A percentile compares a stretch with the other conserved stretches of the same genome.
Evolutionary conservation across 2,113 vertebrate species (phyloP).

Genomic region (Salvator merianae): DNA sequence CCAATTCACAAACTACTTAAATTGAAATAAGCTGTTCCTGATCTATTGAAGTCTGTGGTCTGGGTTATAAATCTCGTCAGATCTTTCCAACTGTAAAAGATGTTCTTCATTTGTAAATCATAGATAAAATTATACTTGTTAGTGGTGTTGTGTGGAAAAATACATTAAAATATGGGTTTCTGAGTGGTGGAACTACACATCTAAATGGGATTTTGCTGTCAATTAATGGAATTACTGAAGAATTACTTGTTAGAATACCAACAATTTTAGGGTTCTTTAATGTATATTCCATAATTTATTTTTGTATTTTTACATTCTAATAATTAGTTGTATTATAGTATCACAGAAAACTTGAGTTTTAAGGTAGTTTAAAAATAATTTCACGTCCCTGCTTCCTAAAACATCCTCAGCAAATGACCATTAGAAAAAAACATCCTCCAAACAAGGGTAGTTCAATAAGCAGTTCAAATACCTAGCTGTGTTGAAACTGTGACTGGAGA

Average conservation of each 20-base stretch:
- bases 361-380: no score
- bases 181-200: neutral
- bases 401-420: no score
- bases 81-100: neutral
- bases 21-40: conserved; percentile 18
- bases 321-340: neutral
- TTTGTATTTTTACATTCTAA: neutral
- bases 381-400: no score
- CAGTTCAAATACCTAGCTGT: no score
- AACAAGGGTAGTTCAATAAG: no score
- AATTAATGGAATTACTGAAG: neutral
- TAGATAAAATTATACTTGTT: neutral
- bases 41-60: neutral
- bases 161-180: neutral
- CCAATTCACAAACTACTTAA: neutral
- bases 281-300: no score
- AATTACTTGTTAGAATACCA: neutral
- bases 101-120: conserved; percentile 10
- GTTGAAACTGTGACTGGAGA: no score
- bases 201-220: neutral
- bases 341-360: neutral
- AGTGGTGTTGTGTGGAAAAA: neutral
- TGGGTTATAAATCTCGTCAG: neutral
- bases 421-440: no score
- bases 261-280: neutral